phyloP scores from a whole-genome alignment of 2,888 invertebrate genomes.

The Drosophila melanosoma region DNA sequence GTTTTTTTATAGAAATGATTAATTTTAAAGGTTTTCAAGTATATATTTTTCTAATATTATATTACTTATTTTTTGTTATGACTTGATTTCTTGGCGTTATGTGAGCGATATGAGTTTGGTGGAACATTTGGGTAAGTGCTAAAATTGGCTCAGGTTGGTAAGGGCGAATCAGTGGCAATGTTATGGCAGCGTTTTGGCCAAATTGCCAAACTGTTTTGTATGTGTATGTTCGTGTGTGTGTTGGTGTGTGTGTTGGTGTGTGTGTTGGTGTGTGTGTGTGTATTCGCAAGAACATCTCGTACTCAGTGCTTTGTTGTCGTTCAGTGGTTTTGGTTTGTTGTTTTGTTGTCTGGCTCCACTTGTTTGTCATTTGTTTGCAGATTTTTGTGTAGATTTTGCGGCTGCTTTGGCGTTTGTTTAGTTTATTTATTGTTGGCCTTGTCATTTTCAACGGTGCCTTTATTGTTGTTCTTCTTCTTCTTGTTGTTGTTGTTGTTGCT shows the following conservation, averaged over 20 bases:
- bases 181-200: conserved; percentile 57
- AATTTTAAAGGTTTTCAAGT: not conserved
- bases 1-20: no score
- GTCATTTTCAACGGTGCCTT: conserved; percentile 44
- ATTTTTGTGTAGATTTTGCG: conserved; percentile 80
- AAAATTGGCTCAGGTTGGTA: conserved; percentile 40
- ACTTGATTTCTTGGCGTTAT: not conserved
- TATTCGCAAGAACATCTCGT: conserved; percentile 29
- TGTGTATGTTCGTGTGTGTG: conserved; percentile 9
- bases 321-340: conserved; percentile 69
- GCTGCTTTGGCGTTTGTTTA: conserved; percentile 78
- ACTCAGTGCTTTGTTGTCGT: conserved; percentile 50
- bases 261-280: conserved; percentile 6
- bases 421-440: conserved; percentile 75
- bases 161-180: conserved; percentile 44
- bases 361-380: conserved; percentile 81
- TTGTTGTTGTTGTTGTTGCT: conserved; percentile 25
- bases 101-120: conserved; percentile 1
- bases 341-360: conserved; percentile 71
- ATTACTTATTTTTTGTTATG: not conserved
- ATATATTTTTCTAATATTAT: no score
- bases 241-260: conserved; percentile 9
- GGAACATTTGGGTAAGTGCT: conserved; percentile 41
- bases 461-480: not conserved
- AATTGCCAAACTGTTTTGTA: conserved; percentile 57